Evolutionary conservation across 2,888 invertebrate genomes (phyloP).

Genomic region (Netelia virgata): DNA sequence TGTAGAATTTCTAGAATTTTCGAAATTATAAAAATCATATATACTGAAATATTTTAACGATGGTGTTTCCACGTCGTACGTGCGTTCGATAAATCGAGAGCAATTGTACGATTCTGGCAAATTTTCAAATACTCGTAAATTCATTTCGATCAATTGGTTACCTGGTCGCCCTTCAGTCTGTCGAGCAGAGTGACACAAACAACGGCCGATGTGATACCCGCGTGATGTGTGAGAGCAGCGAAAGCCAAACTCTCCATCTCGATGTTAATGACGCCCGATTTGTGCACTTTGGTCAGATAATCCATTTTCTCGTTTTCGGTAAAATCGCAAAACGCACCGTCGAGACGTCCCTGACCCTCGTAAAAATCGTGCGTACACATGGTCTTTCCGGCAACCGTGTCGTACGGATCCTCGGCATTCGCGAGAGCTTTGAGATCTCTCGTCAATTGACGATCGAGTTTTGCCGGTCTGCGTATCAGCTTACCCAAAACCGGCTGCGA

Average conservation of each 20-base stretch:
- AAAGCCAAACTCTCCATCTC: constrained; percentile 99
- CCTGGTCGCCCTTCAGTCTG: constrained; percentile 97
- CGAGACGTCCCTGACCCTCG: constrained; percentile 98
- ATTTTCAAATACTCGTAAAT: neutral
- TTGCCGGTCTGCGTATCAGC: constrained; percentile 92
- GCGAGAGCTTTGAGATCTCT: constrained; percentile 92
- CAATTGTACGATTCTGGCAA: neutral
- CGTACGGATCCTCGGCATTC: constrained; percentile 91
- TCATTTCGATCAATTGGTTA: constrained; percentile 81
- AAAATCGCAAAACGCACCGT: constrained; percentile 99
- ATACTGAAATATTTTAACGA: too few relatives aligned
- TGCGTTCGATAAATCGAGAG: neutral
- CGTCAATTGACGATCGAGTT: constrained; percentile 92
- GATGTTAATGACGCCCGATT: constrained; percentile 95
- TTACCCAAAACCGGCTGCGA: constrained; percentile 94
- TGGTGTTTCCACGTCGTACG: too few relatives aligned
- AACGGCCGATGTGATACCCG: constrained; percentile 96
- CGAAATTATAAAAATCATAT: too few relatives aligned
- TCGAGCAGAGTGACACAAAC: constrained; percentile 97
- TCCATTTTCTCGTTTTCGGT: constrained; percentile 95
- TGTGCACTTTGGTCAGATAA: constrained; percentile 91
- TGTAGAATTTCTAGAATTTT: too few relatives aligned
- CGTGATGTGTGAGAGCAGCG: constrained; percentile 96
- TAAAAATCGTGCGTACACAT: constrained; percentile 99
- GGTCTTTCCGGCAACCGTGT: constrained; percentile 95